Conservation (phyloP, 1,140 invertebrate species). For the Pseudomyrmex cubaensis region DNA sequence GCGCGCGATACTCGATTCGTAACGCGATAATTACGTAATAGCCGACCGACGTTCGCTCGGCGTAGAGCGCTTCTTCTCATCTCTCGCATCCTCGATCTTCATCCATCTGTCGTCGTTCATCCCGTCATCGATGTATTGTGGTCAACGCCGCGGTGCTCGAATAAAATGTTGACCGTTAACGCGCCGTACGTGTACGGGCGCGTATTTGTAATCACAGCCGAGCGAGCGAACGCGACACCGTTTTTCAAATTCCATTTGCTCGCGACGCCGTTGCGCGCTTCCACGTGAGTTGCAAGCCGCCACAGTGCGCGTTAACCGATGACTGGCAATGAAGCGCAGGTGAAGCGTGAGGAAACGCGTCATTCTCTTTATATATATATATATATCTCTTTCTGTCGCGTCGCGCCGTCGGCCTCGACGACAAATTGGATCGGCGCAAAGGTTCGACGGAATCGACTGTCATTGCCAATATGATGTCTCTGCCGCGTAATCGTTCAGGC, state of each 20-base stretch:
- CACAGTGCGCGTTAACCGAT: background rate
- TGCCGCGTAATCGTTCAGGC: too few species aligned
- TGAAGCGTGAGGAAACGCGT: background rate
- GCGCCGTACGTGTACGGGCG: background rate
- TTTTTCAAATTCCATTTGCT: conserved; percentile 1
- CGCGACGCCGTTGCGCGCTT: background rate
- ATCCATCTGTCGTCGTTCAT: background rate
- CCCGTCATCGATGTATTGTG: conserved; percentile 1
- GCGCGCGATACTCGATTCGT: too few species aligned
- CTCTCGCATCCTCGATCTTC: background rate
- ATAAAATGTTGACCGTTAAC: background rate
- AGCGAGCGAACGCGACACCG: conserved; percentile 5
- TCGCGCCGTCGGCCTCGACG: background rate
- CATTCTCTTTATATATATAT: too few species aligned
- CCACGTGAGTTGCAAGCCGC: conserved; percentile 2
- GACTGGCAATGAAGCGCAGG: background rate
- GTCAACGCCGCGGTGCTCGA: conserved; percentile 2
- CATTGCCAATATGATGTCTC: background rate
- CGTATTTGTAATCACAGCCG: background rate
- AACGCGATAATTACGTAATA: conserved; percentile 27
- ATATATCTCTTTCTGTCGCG: background rate
- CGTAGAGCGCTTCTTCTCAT: too few species aligned
- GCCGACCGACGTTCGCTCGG: too few species aligned
- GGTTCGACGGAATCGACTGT: background rate
- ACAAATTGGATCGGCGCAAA: background rate